Evolutionary conservation across 1,140 invertebrate genomes (phyloP), one percentile per base, ranked within the genome.

Genomic region (Leptestheria dahalacensis): DNA sequence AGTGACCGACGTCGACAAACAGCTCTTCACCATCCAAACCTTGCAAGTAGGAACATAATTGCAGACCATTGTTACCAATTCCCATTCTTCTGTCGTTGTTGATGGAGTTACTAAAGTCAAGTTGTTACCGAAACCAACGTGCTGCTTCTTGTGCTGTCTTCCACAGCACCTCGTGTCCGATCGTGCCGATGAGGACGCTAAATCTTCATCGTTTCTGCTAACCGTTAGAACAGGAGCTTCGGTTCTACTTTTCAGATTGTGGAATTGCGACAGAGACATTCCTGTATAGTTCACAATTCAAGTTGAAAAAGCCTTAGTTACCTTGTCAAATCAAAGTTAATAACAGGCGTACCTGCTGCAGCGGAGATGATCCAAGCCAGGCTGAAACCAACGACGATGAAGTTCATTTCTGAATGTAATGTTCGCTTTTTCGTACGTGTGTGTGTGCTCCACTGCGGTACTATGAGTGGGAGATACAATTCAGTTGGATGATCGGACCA

Each of bases 1-100:
- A 62, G 21, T 55, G 48, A n/a, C 61, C 61, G n/a, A 62, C 54
- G 33, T 62, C 61, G 11, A 62, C 61, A n/a, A 25, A 48, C 1
- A 33, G 41, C 18, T 46, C 54, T 29, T 62, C 61, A 4, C 61
- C 61, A 52, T 62, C 54, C 20, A 57, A 48, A 12, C 61, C 61
- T n/a, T 62, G 51, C 1, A 54, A 10, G 1, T 0, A 55, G 26
- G 15, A 3, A 24, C 26, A 29, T n/a, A n/a, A n/a, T n/a, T n/a
- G n/a, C n/a, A n/a, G n/a, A n/a, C n/a, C n/a, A n/a, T n/a, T n/a
- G n/a, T n/a, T n/a, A n/a, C n/a, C n/a, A n/a, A n/a, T n/a, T n/a
- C n/a, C n/a, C n/a, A n/a, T n/a, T n/a, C n/a, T n/a, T n/a, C n/a
- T n/a, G n/a, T n/a, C n/a, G n/a, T n/a, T n/a, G n/a, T n/a, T n/a